These are phyloP conservation scores for Phalacrocorax pelagicus DNA, from an alignment of 2,113 vertebrate genomes.

Conservation along the genomic window DNA sequence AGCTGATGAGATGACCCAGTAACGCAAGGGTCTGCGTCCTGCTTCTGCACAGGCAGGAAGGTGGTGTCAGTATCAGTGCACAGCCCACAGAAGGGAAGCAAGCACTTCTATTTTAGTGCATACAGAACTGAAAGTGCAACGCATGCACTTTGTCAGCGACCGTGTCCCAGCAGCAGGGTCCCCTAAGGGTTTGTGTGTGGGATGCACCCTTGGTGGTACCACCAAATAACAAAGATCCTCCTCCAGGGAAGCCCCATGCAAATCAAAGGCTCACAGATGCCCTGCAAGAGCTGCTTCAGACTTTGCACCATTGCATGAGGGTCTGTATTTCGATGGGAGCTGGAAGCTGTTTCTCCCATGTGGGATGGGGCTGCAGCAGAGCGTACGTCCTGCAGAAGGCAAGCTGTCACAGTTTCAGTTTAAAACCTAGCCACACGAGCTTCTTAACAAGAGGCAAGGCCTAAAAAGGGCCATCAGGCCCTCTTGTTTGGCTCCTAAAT, in stretches of 20 bases:
- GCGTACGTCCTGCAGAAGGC: neutral
- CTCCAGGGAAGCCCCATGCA: neutral
- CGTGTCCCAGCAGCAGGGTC: neutral
- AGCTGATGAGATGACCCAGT: neutral
- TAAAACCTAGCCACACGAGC: neutral
- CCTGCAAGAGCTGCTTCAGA: neutral
- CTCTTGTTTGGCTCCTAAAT: neutral
- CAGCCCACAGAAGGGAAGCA: neutral
- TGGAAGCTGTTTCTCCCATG: neutral
- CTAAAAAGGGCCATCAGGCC: neutral
- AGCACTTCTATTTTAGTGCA: neutral
- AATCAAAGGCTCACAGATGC: neutral
- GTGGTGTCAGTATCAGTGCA: neutral
- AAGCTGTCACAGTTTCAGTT: neutral
- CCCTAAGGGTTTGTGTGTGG: neutral
- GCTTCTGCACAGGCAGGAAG: neutral
- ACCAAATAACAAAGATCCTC: neutral
- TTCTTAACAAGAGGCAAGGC: neutral
- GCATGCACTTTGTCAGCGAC: neutral
- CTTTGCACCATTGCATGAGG: fast-evolving
- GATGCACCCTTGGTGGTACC: neutral
- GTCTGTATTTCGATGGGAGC: neutral
- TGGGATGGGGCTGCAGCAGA: neutral
- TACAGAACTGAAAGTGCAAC: conserved; percentile 60
- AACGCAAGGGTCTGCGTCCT: neutral